These are phyloP conservation scores for Creontiades dilutus DNA, from an alignment of 2,888 invertebrate species.

Conservation along the genomic window DNA sequence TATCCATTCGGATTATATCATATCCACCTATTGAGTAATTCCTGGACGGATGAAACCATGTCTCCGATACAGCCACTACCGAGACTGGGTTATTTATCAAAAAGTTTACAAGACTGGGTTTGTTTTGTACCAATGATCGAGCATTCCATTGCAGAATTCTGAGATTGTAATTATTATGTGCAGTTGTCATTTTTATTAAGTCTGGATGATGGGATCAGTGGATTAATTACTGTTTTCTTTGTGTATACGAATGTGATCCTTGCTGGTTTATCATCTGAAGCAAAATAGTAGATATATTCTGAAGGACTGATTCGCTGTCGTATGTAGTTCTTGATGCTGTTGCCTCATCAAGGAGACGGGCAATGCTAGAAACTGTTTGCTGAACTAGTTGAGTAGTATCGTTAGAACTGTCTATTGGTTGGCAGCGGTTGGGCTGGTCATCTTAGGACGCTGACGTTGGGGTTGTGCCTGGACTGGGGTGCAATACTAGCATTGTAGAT, in stretches of 20 bases:
- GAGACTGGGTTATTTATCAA: neutral
- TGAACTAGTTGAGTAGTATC: neutral
- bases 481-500: neutral
- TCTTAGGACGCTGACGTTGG: neutral
- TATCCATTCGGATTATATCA: neutral
- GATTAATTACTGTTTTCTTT: neutral
- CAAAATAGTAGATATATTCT: neutral
- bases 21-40: neutral
- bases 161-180: neutral
- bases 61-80: neutral
- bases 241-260: neutral
- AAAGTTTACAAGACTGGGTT: neutral
- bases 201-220: no score
- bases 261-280: neutral
- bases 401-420: neutral
- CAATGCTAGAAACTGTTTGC: neutral
- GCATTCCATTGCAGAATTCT: neutral
- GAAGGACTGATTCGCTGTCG: neutral
- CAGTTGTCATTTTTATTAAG: no score
- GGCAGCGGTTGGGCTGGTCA: neutral
- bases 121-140: slow-evolving; percentile 2
- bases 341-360: neutral
- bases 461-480: neutral
- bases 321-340: neutral
- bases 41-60: neutral